Base-by-base conservation (phyloP, 2,888 invertebrate species). In the Electrophaes corylata region DNA sequence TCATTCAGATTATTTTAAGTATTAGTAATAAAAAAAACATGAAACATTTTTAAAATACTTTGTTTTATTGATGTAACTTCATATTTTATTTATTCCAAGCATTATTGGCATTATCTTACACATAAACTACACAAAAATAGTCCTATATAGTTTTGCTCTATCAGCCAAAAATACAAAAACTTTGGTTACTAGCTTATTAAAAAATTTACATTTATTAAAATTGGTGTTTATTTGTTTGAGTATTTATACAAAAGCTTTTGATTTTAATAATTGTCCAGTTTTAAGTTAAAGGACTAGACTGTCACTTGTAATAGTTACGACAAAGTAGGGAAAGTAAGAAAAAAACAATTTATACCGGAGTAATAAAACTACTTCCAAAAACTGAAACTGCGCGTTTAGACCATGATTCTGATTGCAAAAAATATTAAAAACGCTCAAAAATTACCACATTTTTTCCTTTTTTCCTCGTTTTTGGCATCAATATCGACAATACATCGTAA, bases 181-280 rank as follows among this genome's bases (percentile, higher is more conserved):
- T 91, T 91, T 91, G 91, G 91, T 91, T 83, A 81, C 84, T 90
- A 91, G 91, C 91, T 88, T 86, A 85, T 57, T 74, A 71, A 67
- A n/a, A 71, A 72, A 75, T 76, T 78, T 77, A 78, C 66, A 77
- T 72, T 76, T 48, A 73, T 72, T 69, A 66, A 71, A 62, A 73
- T 82, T 79, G 76, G 75, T 81, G 73, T 79, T 73, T 59, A 66
- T 67, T 64, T 73, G 69, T 62, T 74, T 81, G 82, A 83, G 83
- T 82, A 83, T 83, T 84, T 73, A 66, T 65, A 66, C 16, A 66
- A 65, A 57, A 50, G 64, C 66, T 44, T 45, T 52, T 55, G 60
- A 53, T 50, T 60, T 64, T 52, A 39, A 29, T 44, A 55, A 39
- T 45, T 53, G 80, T 81, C 83, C 80, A 76, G 67, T 63, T 69